Conservation (phyloP, 2,797 vertebrate species). For the Etheostoma nigrum region DNA sequence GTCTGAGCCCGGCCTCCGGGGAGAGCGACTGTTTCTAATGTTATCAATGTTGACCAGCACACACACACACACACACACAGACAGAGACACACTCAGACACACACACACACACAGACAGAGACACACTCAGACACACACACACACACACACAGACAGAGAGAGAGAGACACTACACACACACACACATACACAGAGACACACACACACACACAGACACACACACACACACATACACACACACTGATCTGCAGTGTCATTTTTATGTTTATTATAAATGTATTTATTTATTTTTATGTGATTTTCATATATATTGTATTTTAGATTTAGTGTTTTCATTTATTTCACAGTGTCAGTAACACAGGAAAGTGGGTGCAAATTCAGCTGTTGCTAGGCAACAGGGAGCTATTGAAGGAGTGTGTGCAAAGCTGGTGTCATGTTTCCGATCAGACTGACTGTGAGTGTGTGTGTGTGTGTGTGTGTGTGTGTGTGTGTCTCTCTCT, state of each 20-base stretch:
- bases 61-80: too few relatives aligned
- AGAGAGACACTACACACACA: too few relatives aligned
- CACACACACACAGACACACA: neutral
- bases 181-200: neutral
- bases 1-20: conserved; percentile 48
- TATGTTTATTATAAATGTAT: too few relatives aligned
- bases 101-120: neutral
- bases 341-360: conserved; percentile 4
- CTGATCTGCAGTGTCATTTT: neutral
- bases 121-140: too few relatives aligned
- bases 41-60: too few relatives aligned
- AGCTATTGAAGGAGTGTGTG: conserved; percentile 27
- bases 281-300: too few relatives aligned
- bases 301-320: too few relatives aligned
- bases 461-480: conserved; percentile 17
- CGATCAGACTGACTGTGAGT: neutral
- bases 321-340: too few relatives aligned
- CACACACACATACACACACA: neutral
- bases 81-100: neutral
- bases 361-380: conserved; percentile 44
- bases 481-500: conserved; percentile 11
- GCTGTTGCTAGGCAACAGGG: conserved; percentile 71
- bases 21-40: too few relatives aligned
- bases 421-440: conserved; percentile 24
- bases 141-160: too few relatives aligned